phyloP scores from a whole-genome alignment of 2,797 vertebrate species.

The Rachycentron canadum region DNA sequence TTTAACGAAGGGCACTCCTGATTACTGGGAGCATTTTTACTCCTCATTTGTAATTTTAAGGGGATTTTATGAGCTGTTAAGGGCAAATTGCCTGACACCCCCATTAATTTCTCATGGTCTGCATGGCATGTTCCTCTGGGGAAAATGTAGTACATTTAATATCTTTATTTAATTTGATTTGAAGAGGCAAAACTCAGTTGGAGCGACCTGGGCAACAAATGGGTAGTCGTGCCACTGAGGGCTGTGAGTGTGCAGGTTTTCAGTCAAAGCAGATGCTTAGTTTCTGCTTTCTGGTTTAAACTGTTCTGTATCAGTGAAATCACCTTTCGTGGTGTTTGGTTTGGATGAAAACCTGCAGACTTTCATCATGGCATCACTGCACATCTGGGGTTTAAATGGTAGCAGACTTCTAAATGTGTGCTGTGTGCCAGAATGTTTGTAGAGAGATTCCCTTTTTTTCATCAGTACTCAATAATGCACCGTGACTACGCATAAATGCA shows the following conservation, averaged over 20 bases:
- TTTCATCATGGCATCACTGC: not conserved
- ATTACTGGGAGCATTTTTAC: conserved; percentile 14
- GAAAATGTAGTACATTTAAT: conserved; percentile 13
- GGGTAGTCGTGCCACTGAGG: not conserved
- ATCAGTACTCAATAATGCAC: not conserved
- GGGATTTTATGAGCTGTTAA: conserved; percentile 39
- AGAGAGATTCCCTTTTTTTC: conserved; percentile 2
- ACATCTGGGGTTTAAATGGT: conserved; percentile 4
- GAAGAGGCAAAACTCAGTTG: not conserved
- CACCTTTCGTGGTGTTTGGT: not conserved
- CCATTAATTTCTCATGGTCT: conserved; percentile 17
- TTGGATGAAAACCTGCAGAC: conserved; percentile 24
- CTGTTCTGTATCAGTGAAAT: not conserved
- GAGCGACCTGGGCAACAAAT: not conserved
- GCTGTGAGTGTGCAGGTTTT: conserved; percentile 3
- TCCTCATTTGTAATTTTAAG: conserved; percentile 21
- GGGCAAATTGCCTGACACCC: conserved; percentile 4
- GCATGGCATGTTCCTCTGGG: not conserved
- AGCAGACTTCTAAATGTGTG: conserved; percentile 1
- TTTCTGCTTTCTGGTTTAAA: not conserved
- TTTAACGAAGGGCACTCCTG: conserved; percentile 47
- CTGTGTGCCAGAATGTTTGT: conserved; percentile 11
- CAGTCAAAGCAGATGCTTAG: conserved; percentile 2
- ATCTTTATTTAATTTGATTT: not conserved
- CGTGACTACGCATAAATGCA: not conserved